Percentiles rank a stretch among this genome's conserved stretches.
Evolutionary conservation across 1,140 invertebrate genomes (phyloP).

Genomic region (Drosophila carrolli): DNA sequence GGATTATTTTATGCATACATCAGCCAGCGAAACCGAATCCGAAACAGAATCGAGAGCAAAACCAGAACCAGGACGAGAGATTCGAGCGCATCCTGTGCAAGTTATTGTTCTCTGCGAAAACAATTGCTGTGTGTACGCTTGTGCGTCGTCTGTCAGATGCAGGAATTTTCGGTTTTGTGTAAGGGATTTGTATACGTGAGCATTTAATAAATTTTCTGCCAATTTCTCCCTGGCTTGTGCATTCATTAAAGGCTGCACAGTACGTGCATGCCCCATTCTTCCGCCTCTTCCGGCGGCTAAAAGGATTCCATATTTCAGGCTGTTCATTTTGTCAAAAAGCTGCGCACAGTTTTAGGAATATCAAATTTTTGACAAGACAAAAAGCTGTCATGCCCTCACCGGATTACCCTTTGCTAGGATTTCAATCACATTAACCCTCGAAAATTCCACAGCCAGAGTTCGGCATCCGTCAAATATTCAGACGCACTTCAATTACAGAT

Average conservation of each 20-base stretch:
- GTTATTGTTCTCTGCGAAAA: constrained; percentile 80
- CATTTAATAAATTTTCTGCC: constrained; percentile 82
- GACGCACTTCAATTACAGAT: constrained; percentile 7
- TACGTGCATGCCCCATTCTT: constrained; percentile 32
- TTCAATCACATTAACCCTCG: constrained; percentile 49
- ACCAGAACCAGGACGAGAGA: constrained; percentile 23
- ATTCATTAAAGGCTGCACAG: constrained; percentile 61
- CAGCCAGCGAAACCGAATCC: constrained; percentile 48
- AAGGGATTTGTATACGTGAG: constrained; percentile 82
- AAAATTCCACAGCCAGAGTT: constrained; percentile 17
- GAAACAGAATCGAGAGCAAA: constrained; percentile 28
- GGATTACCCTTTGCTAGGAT: constrained; percentile 25
- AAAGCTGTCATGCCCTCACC: constrained; percentile 28
- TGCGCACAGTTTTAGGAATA: constrained; percentile 10
- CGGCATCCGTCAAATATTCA: constrained; percentile 36
- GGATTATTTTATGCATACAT: constrained; percentile 83
- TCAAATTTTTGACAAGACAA: constrained; percentile 31
- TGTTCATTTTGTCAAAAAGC: constrained; percentile 36
- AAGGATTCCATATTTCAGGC: constrained; percentile 3
- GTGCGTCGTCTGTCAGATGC: constrained; percentile 72
- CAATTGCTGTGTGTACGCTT: constrained; percentile 66
- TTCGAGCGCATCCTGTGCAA: constrained; percentile 72
- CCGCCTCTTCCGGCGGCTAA: constrained; percentile 8
- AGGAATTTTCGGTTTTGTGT: constrained; percentile 80
- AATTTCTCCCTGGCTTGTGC: constrained; percentile 67